These are phyloP conservation scores for Trachelipus rathkii DNA, from an alignment of 1,140 invertebrate species.

Conservation along the genomic window DNA sequence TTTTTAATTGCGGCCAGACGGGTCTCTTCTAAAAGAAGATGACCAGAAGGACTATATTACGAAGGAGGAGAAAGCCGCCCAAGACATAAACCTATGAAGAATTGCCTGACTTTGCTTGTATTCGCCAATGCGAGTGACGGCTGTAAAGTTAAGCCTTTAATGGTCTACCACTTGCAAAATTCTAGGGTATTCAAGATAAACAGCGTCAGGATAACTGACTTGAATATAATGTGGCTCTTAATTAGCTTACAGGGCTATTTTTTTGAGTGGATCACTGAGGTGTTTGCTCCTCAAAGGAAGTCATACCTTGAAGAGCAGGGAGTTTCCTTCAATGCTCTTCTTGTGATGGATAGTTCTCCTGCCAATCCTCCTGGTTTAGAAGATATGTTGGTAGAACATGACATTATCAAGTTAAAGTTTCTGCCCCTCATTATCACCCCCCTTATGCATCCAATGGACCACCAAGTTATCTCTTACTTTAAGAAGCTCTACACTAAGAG, in stretches of 20 bases:
- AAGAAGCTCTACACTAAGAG: not conserved
- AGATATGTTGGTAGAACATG: not conserved
- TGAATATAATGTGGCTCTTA: not conserved
- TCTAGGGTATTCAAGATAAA: conserved; percentile 1
- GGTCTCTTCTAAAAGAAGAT: conserved; percentile 17
- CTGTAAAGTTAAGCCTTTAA: conserved; percentile 5
- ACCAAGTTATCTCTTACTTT: not conserved
- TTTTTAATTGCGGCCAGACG: conserved; percentile 13
- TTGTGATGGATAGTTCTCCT: conserved; percentile 20
- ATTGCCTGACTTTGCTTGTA: not conserved
- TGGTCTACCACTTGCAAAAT: conserved; percentile 22
- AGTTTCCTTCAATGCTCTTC: conserved; percentile 13
- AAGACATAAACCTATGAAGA: conserved; percentile 20
- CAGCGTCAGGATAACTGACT: not conserved
- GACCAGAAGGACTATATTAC: conserved; percentile 12
- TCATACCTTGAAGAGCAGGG: not conserved
- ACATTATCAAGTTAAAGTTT: not conserved
- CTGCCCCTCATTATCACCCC: not conserved
- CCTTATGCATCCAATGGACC: not conserved
- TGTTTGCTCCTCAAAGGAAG: not conserved
- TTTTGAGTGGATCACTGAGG: conserved; percentile 13
- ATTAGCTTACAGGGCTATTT: not conserved
- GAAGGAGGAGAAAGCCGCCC: not conserved
- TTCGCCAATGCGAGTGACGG: conserved; percentile 5
- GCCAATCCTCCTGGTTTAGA: not conserved